Base-by-base conservation (phyloP, 2,797 vertebrate genomes). In the Gephyroberyx darwinii region DNA sequence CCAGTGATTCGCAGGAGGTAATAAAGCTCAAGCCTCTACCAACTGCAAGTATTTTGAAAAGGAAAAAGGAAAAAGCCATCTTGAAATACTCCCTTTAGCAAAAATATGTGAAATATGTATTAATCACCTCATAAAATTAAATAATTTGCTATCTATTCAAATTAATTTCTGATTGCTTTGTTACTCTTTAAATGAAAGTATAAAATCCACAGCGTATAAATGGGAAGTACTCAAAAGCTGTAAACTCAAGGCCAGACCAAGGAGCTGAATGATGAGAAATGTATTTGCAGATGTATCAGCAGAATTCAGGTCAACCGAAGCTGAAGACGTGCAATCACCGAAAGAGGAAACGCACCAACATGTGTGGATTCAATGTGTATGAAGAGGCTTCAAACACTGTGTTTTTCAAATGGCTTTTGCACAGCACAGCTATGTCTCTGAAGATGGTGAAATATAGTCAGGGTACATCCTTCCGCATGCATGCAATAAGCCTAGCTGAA, bases 261-360 rank as follows among this genome's bases (percentile, higher is more conserved):
- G 6, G 17, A 59, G 60, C 31, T n/a, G 31, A 72, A 35, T 5
- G 35, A 66, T 35, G 60, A 66, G 67, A 48, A 10, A 51, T 61
- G 50, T 64, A 30, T 31, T 8, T 7, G 47, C 37, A 47, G n/a
- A 30, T 8, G 12, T 61, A 55, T 67, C 2, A 12, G 2, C 52
- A 61, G 62, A 37, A 74, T 30, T 0, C 13, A 62, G 51, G 41
- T 54, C 58, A 58, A 45, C 45, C 35, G 16, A 31, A 37, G 60
- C 52, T 59, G 20, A 71, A 65, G 37, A 60, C 55, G 65, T 55
- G 64, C 83, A 41, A 41, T 41, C 39, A 13, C 39, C 12, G 14
- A 13, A 41, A 41, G 12, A 80, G 77, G 75, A 80, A 83, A 62
- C 60, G 56, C 63, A 6, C 77, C 75, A 67, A 66, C 70, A 74